Percentiles rank a stretch among this genome's conserved stretches.
Conservation (phyloP, 2,797 vertebrate species). For the Hipposideros larvatus region DNA sequence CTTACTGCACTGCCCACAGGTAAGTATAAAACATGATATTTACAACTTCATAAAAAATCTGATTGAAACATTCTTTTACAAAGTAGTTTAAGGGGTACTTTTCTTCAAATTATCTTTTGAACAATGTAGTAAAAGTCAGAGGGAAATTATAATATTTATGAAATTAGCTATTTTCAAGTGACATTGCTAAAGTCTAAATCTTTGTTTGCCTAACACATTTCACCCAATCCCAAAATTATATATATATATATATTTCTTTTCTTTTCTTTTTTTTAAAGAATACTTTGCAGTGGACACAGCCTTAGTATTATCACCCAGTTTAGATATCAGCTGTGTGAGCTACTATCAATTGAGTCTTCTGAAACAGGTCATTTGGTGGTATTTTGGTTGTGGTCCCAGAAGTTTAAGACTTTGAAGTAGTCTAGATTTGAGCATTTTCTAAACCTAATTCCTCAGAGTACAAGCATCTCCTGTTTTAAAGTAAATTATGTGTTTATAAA, state of each 20-base stretch:
- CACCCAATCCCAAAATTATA: not conserved
- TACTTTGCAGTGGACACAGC: not conserved
- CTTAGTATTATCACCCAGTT: constrained; percentile 40
- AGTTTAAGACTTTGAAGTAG: constrained; percentile 45
- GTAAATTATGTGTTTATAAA: constrained; percentile 43
- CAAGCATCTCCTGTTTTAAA: constrained; percentile 38
- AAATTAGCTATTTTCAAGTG: constrained; percentile 42
- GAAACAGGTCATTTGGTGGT: constrained; percentile 61
- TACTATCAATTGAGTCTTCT: not conserved
- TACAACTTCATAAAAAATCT: not conserved
- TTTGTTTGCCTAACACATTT: constrained; percentile 11
- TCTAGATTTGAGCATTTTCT: constrained; percentile 26
- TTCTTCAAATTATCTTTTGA: constrained; percentile 25
- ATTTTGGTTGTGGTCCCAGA: constrained; percentile 53
- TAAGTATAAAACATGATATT: not conserved
- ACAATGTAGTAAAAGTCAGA: not conserved
- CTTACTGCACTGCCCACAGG: not conserved
- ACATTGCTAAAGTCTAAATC: not conserved
- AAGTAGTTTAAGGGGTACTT: not conserved
- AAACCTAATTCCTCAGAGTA: constrained; percentile 24
- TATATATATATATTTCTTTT: no score
- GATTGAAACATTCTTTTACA: not conserved
- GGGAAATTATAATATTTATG: constrained; percentile 19
- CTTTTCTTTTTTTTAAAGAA: not conserved
- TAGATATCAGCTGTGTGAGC: constrained; percentile 28